phyloP scores from a whole-genome alignment of 1,140 invertebrate genomes.

The Drosophila arizonae region DNA sequence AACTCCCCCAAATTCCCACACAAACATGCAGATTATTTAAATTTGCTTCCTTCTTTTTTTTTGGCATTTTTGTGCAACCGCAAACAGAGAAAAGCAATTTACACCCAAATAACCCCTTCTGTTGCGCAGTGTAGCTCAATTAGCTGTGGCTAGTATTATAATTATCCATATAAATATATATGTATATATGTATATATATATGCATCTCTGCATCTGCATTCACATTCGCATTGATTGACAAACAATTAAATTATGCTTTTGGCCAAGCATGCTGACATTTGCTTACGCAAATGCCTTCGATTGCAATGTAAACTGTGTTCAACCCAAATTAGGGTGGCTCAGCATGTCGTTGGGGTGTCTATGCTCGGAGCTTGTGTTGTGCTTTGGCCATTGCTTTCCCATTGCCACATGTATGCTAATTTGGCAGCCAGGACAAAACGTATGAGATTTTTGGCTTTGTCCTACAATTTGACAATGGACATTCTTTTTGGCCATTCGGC shows the following conservation, averaged over 20 bases:
- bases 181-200: not conserved
- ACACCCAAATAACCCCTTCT: not conserved
- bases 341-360: constrained; percentile 1
- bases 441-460: constrained; percentile 60
- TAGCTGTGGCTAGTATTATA: constrained; percentile 8
- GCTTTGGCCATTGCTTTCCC: constrained; percentile 71
- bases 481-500: not conserved
- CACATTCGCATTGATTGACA: constrained; percentile 48
- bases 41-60: not conserved
- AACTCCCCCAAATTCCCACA: not conserved
- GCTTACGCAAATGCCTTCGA: constrained; percentile 22
- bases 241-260: constrained; percentile 54
- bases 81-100: constrained; percentile 1
- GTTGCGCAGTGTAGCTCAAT: constrained; percentile 4
- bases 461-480: constrained; percentile 18
- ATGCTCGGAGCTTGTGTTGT: constrained; percentile 29
- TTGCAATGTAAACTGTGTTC: constrained; percentile 33
- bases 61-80: not conserved
- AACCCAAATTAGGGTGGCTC: constrained; percentile 8
- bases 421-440: constrained; percentile 27
- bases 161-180: constrained; percentile 18
- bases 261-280: not conserved
- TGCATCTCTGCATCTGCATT: not conserved
- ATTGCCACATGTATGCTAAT: constrained; percentile 73
- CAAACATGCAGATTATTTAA: not conserved